phyloP scores from a whole-genome alignment of 2,113 vertebrate species.

The Ginglymostoma cirratum region DNA sequence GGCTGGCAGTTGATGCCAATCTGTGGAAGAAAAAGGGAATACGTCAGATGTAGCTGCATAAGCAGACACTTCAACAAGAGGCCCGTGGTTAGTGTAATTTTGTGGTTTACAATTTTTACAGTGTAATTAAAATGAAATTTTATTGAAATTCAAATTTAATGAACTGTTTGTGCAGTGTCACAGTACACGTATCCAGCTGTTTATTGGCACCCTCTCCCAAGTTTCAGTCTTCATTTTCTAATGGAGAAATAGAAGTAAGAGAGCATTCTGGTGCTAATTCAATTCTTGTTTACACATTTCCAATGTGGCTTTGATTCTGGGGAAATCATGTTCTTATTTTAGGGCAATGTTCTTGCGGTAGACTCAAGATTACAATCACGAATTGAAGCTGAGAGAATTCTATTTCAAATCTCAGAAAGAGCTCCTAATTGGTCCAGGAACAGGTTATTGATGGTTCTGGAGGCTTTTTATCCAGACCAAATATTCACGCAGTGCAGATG shows the following conservation, averaged over 20 bases:
- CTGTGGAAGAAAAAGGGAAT: too few species aligned
- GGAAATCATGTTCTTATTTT: background rate
- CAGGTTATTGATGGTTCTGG: constrained; percentile 41
- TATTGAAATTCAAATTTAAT: too few species aligned
- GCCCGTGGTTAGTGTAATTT: too few species aligned
- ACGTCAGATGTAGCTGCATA: too few species aligned
- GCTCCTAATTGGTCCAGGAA: background rate
- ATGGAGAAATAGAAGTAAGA: background rate
- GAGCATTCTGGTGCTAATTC: background rate
- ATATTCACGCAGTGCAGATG: too few species aligned
- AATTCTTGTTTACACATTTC: background rate
- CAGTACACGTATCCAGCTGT: background rate
- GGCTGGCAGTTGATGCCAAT: too few species aligned
- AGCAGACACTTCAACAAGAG: too few species aligned
- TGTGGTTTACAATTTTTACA: too few species aligned
- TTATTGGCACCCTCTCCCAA: background rate
- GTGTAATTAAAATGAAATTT: too few species aligned
- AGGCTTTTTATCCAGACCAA: too few species aligned
- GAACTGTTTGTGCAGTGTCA: too few species aligned
- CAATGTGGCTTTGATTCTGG: background rate
- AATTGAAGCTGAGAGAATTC: background rate
- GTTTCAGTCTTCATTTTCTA: background rate
- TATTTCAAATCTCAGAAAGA: too few species aligned
- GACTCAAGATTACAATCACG: background rate
- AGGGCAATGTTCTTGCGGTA: background rate